Base-by-base conservation (phyloP, 2,797 vertebrate genomes). In the Cirrhinus molitorella region DNA sequence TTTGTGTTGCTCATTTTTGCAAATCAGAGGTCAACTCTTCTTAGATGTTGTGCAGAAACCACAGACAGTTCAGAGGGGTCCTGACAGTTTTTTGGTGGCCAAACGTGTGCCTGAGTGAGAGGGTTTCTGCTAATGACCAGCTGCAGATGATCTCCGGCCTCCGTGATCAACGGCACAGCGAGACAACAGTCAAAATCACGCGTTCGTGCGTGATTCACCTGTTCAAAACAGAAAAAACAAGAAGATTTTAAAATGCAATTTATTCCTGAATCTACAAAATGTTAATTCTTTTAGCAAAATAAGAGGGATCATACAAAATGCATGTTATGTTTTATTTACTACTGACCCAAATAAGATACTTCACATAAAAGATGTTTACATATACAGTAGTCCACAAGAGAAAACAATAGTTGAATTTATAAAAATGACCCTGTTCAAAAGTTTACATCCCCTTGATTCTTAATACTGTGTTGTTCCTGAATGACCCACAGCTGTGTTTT, bases 161-260 rank as follows among this genome's bases (percentile, higher is more conserved):
- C 97, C 0, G 95, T 95, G 89, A 99, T 96, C 88, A 99, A 95
- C 5, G 98, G 98, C 86, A 99, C 97, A 0, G 96, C 95, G 86
- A 99, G 93, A 91, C 97, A 96, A 91, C 98, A 99, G 95, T 99
- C 98, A 79, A 98, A 95, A 93, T 99, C 97, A 83, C 97, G 94
- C 0, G 97, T 99, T 88, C 96, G 95, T 57, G 96, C 89, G 11
- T 94, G 96, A 91, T 99, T 99, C 91, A 99, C 98, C 98, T 96
- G 91, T 17, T 25, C n/a, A 49, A 34, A 25, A 40, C 23, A 45
- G 43, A 66, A 47, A 21, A 8, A 3, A 1, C 7, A 40, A n/a
- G 37, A 8, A 40, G 7, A 40, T 40, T 70, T 9, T 45, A 10
- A 70, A 70, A 47, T 16, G 23, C 28, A 1, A 71, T 47, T 17